Conservation (phyloP, 1,140 invertebrate genomes). For the Lordiphosa collinella region DNA sequence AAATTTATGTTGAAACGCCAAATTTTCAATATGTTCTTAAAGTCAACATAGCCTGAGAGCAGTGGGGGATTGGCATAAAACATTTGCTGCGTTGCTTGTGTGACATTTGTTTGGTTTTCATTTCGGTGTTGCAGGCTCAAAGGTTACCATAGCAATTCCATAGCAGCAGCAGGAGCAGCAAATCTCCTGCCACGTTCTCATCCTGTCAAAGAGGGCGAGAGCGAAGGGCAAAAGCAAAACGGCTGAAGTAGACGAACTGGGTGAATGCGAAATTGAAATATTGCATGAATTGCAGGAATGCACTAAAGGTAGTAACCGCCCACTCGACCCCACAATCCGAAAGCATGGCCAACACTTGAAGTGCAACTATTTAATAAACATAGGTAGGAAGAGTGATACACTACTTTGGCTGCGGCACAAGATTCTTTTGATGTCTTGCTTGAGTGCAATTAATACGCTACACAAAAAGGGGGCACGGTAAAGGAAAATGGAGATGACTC, state of each 20-base stretch:
- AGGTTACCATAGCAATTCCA: slow-evolving; percentile 56
- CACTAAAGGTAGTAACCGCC: slow-evolving; percentile 39
- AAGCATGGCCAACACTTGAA: slow-evolving; percentile 28
- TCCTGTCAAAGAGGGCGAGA: slow-evolving; percentile 6
- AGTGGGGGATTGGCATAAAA: slow-evolving; percentile 2
- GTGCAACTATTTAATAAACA: slow-evolving; percentile 72
- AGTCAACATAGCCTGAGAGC: slow-evolving; percentile 36
- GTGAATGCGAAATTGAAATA: slow-evolving; percentile 61
- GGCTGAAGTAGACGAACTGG: slow-evolving; percentile 33
- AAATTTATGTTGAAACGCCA: slow-evolving; percentile 34
- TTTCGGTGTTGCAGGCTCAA: slow-evolving; percentile 54
- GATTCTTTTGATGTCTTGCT: slow-evolving; percentile 62
- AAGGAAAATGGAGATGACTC: not conserved
- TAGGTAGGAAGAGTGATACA: slow-evolving; percentile 9
- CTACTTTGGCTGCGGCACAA: slow-evolving; percentile 34
- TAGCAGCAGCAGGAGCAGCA: slow-evolving; percentile 3
- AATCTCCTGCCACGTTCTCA: slow-evolving; percentile 6
- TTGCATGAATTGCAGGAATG: slow-evolving; percentile 65
- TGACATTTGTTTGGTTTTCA: slow-evolving; percentile 77
- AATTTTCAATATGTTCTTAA: slow-evolving; percentile 69
- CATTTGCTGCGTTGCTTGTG: slow-evolving; percentile 36
- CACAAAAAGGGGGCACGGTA: not conserved
- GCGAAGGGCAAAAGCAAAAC: slow-evolving; percentile 23
- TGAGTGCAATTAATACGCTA: slow-evolving; percentile 67
- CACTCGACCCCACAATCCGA: not conserved